These are phyloP conservation scores for Philaenus spumarius DNA, from an alignment of 1,140 invertebrate genomes.

Conservation along the genomic window DNA sequence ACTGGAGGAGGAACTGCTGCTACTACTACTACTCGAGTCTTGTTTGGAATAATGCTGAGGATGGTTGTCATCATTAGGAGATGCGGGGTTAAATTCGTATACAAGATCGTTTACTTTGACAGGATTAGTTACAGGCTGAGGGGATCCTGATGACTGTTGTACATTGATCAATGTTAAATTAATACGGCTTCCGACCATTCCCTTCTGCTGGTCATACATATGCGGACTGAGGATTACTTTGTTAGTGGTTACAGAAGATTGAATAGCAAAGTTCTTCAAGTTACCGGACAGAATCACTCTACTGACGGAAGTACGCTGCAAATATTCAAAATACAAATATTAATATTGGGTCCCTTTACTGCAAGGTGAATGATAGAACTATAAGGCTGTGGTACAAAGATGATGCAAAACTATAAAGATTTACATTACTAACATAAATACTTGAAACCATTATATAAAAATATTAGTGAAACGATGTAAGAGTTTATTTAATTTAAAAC, in stretches of 20 bases:
- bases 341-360: too few species aligned
- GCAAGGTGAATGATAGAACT: too few species aligned
- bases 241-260: constrained; percentile 51
- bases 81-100: constrained; percentile 42
- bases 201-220: constrained; percentile 43
- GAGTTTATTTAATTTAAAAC: too few species aligned
- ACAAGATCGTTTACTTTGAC: constrained; percentile 47
- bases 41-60: constrained; percentile 5
- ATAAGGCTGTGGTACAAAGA: too few species aligned
- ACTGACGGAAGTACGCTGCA: constrained; percentile 45
- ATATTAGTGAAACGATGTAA: too few species aligned
- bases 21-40: constrained; percentile 12
- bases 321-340: constrained; percentile 12
- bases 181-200: constrained; percentile 51
- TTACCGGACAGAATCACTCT: constrained; percentile 47
- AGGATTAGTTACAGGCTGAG: constrained; percentile 31
- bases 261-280: constrained; percentile 49
- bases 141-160: constrained; percentile 23
- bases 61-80: constrained; percentile 5
- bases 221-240: constrained; percentile 48
- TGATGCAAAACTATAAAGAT: too few species aligned
- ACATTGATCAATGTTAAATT: constrained; percentile 45
- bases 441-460: too few species aligned
- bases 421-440: too few species aligned
- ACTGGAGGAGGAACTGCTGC: constrained; percentile 15